These are phyloP conservation scores for Dermolepida albohirtum DNA, from an alignment of 2,888 invertebrate genomes.

Conservation along the genomic window DNA sequence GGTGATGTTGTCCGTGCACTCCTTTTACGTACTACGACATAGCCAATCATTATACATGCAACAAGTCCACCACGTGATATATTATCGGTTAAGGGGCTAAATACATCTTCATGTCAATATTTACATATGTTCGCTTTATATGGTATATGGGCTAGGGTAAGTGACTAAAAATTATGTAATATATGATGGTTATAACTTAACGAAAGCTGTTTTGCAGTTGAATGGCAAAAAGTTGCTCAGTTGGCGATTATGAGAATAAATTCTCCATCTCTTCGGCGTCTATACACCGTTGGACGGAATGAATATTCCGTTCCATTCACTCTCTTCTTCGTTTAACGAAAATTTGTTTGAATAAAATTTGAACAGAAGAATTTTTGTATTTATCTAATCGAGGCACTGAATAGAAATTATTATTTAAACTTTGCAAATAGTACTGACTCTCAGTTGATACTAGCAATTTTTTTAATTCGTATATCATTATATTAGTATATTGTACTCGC, in stretches of 20 bases:
- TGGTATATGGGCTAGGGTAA: conserved; percentile 14
- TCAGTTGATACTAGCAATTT: no score
- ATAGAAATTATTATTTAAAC: no score
- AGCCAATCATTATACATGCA: conserved; percentile 34
- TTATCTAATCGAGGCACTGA: no score
- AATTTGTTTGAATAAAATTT: no score
- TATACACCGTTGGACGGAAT: no score
- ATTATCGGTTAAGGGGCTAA: conserved; percentile 9
- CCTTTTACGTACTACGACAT: conserved; percentile 23
- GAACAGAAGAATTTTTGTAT: no score
- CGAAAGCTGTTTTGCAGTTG: conserved; percentile 36
- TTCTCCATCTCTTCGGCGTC: conserved; percentile 40
- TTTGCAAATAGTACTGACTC: no score
- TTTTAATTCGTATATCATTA: no score
- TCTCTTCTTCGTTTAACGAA: no score
- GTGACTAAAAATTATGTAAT: conserved; percentile 36
- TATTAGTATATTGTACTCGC: no score
- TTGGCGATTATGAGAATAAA: conserved; percentile 47
- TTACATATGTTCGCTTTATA: conserved; percentile 13
- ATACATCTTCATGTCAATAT: neutral
- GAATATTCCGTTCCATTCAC: no score
- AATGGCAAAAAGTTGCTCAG: conserved; percentile 44
- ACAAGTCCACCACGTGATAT: conserved; percentile 27
- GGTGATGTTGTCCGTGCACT: conserved; percentile 24
- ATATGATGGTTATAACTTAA: conserved; percentile 44